Conservation (phyloP, 2,797 vertebrate genomes). For the Xerus rutilus region DNA sequence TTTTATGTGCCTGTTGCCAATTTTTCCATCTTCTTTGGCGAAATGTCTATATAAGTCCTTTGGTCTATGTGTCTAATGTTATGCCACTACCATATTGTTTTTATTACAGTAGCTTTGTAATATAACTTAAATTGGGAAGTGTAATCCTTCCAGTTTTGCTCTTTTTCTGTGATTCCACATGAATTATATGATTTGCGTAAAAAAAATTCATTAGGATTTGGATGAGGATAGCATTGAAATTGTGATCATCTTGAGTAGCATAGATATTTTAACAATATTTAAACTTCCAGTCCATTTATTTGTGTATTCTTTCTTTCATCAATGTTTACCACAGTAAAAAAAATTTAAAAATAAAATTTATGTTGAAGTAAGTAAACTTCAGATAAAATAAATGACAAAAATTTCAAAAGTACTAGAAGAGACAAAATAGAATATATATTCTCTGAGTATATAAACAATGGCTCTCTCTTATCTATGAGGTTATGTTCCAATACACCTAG, state of each 20-base stretch:
- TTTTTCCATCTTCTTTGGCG: not conserved
- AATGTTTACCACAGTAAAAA: not conserved
- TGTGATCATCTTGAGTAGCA: not conserved
- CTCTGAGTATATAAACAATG: not conserved
- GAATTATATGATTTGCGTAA: not conserved
- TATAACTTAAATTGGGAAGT: not conserved
- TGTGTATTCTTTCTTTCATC: not conserved
- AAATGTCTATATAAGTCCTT: not conserved
- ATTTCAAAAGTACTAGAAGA: not conserved
- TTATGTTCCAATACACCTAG: not conserved
- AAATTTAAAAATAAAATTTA: not conserved
- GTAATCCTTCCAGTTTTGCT: not conserved
- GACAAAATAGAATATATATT: not conserved
- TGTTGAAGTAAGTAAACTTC: not conserved
- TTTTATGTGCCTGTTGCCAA: not conserved
- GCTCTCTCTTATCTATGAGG: too few relatives aligned
- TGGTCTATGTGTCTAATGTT: not conserved
- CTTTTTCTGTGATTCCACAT: not conserved
- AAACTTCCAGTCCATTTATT: not conserved
- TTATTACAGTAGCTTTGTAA: not conserved
- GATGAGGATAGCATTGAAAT: not conserved
- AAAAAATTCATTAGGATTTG: not conserved
- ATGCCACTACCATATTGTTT: not conserved
- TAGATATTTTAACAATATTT: not conserved
- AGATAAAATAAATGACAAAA: conserved; percentile 1